Evolutionary conservation across 2,113 vertebrate genomes (phyloP), one percentile per base, ranked within the genome.

Genomic region (Xiphias gladius): DNA sequence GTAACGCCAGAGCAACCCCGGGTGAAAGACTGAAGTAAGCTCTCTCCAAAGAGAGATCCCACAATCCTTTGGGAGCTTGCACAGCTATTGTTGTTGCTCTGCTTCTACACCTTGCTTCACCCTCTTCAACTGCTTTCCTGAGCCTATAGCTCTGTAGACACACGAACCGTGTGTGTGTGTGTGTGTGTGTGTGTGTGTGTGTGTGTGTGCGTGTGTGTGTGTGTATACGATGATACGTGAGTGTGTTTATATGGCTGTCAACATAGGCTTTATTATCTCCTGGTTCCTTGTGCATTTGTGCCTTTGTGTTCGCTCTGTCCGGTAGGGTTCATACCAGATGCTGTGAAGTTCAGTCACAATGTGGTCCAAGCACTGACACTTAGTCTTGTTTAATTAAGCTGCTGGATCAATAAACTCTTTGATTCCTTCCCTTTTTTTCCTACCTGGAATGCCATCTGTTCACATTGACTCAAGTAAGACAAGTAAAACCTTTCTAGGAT

Each of bases 331-430:
- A 67, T 12, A 62, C 64, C 85, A 82, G 81, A 74, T 58, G 87
- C 77, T 74, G 52, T 77, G 86, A 81, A 84, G 83, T 82, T 77
- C 84, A 81, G 69, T 83, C 76, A 30, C 83, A 62, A 32, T 78
- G 64, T 30, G 39, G 82, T 79, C 86, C 57, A 76, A 85, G 73
- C 67, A 59, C 85, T 86, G 85, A 90, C 73, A 86, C 86, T 86
- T 73, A 75, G 87, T 86, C 88, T 88, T 87, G 89, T 92, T 91
- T 93, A 93, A 94, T 94, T 93, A 93, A 92, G 80, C 91, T 86
- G 69, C 87, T 79, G 88, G 93, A 94, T 94, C 92, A 86, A 94
- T 94, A 88, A 73, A 71, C 80, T 65, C 91, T 91, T 87, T 93
- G 86, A 88, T 90, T 86, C 78, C 63, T 62, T n/a, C 65, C 58